Conservation (phyloP, 2,797 vertebrate genomes). For the Rhynchonycteris naso region DNA sequence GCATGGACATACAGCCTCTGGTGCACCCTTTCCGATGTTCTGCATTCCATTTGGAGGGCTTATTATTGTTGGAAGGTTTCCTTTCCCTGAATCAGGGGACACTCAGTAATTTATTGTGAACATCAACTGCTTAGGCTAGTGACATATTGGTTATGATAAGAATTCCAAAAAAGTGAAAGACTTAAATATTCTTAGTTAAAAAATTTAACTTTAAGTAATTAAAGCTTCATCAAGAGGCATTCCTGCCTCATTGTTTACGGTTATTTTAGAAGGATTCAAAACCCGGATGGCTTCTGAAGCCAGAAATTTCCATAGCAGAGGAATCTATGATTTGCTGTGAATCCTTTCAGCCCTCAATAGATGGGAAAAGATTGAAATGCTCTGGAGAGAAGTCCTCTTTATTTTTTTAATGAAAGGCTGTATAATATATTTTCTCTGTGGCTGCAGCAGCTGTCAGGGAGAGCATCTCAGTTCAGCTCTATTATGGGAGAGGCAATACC, state of each 20-base stretch:
- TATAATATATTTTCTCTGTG: slow-evolving; percentile 94
- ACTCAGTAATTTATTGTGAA: slow-evolving; percentile 88
- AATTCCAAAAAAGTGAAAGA: slow-evolving; percentile 81
- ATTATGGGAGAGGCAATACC: slow-evolving; percentile 91
- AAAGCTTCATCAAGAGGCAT: slow-evolving; percentile 90
- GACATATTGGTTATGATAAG: slow-evolving; percentile 88
- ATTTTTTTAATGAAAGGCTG: slow-evolving; percentile 96
- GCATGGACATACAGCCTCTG: not conserved
- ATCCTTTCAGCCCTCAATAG: slow-evolving; percentile 91
- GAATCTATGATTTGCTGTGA: slow-evolving; percentile 89
- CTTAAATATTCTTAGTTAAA: slow-evolving; percentile 85
- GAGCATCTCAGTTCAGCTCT: slow-evolving; percentile 90
- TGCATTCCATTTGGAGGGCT: slow-evolving; percentile 74
- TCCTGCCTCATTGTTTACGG: slow-evolving; percentile 90
- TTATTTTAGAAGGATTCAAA: slow-evolving; percentile 88
- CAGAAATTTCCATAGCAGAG: slow-evolving; percentile 89
- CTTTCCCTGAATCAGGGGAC: slow-evolving; percentile 88
- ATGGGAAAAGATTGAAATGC: slow-evolving; percentile 93
- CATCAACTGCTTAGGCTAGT: slow-evolving; percentile 87
- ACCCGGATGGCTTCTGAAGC: slow-evolving; percentile 84
- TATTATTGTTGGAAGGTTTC: slow-evolving; percentile 93
- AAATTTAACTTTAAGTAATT: slow-evolving; percentile 84
- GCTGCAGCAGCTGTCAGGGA: slow-evolving; percentile 90
- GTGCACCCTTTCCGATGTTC: not conserved
- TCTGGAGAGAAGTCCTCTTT: slow-evolving; percentile 94